These are phyloP conservation scores for Coturnix japonica DNA, from an alignment of 2,113 vertebrate genomes.

Conservation along the genomic window DNA sequence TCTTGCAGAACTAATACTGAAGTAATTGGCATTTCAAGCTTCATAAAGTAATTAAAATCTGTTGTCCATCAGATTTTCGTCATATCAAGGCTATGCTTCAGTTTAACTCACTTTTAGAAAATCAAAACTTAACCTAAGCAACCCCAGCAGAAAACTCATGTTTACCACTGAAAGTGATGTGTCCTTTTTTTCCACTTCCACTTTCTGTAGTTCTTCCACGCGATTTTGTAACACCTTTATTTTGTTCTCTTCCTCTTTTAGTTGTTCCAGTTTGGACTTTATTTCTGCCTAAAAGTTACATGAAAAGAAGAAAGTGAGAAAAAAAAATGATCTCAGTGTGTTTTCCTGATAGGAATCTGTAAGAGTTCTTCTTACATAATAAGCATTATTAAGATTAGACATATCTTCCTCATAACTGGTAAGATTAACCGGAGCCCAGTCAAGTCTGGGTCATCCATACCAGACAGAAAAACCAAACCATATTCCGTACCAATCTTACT, in stretches of 20 bases:
- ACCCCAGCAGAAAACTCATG: not conserved
- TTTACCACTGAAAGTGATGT: constrained; percentile 62
- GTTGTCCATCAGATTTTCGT: not conserved
- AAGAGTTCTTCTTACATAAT: not conserved
- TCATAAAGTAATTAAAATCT: not conserved
- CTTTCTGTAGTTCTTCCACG: constrained; percentile 69
- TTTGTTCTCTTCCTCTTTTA: constrained; percentile 81
- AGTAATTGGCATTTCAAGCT: not conserved
- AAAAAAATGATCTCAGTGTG: no score
- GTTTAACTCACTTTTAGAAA: not conserved
- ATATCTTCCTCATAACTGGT: not conserved
- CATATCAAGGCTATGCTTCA: not conserved
- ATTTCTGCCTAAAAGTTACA: constrained; percentile 77
- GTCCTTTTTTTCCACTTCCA: constrained; percentile 30
- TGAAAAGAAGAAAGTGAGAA: not conserved
- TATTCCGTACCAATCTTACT: not conserved
- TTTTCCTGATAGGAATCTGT: not conserved
- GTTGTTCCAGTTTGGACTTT: constrained; percentile 72
- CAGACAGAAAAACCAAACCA: not conserved
- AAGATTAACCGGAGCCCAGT: not conserved
- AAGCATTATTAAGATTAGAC: not conserved
- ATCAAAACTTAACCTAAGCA: not conserved
- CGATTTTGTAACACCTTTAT: constrained; percentile 77
- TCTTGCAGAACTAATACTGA: not conserved
- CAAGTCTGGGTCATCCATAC: not conserved